Conservation (phyloP, 1,140 invertebrate genomes). For the Diorhabda sublineata region DNA sequence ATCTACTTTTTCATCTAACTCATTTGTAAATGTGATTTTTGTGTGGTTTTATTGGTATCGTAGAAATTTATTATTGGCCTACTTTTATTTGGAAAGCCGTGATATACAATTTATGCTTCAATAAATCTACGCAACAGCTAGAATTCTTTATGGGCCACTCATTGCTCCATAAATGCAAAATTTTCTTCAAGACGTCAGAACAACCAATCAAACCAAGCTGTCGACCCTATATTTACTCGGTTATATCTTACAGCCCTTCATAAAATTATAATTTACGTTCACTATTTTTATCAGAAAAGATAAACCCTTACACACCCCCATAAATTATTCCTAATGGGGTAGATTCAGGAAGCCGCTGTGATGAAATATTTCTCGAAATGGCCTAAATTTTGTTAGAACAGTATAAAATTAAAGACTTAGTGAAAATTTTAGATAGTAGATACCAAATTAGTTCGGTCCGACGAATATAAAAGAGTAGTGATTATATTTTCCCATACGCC, state of each 20-base stretch:
- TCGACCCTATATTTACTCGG: constrained; percentile 1
- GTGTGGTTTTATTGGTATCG: no score
- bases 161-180: not conserved
- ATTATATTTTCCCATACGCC: no score
- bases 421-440: constrained; percentile 15
- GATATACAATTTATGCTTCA: not conserved
- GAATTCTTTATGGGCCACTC: not conserved
- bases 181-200: not conserved
- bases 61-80: no score
- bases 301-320: constrained; percentile 11
- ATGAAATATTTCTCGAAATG: constrained; percentile 25
- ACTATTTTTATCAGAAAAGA: constrained; percentile 8
- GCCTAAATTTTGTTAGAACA: constrained; percentile 29
- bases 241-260: constrained; percentile 8
- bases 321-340: constrained; percentile 19
- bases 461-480: not conserved
- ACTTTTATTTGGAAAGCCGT: no score
- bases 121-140: not conserved
- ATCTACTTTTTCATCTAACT: no score
- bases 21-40: no score
- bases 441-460: not conserved
- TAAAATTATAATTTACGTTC: constrained; percentile 8
- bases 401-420: constrained; percentile 34
- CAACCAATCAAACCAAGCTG: not conserved
- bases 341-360: constrained; percentile 26